Evolutionary conservation across 2,113 vertebrate species (phyloP).

Genomic region (Rhinolophus sinicus): DNA sequence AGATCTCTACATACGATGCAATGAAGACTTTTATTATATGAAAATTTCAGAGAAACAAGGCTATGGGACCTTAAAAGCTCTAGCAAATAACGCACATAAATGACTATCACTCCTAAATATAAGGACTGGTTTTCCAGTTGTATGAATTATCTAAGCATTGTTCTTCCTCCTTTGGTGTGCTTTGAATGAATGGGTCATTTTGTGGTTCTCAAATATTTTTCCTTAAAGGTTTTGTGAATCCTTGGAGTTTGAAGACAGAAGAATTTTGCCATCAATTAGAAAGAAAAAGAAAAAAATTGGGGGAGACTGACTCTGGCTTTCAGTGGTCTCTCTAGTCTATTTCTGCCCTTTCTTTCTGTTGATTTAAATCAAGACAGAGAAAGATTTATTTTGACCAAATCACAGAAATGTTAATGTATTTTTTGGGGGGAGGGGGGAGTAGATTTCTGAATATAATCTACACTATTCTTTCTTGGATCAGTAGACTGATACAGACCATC

Average conservation of each 20-base stretch:
- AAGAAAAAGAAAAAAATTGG: neutral
- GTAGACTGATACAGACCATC: neutral
- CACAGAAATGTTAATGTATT: neutral
- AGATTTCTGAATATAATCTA: neutral
- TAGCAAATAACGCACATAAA: neutral
- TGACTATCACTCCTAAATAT: neutral
- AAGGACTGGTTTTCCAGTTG: neutral
- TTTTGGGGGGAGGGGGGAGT: neutral
- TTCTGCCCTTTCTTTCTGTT: neutral
- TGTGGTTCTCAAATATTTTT: neutral
- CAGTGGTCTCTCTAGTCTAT: too few relatives aligned
- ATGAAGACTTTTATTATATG: neutral
- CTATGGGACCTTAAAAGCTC: neutral
- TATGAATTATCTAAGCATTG: neutral
- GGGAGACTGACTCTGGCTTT: neutral
- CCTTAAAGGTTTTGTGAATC: neutral
- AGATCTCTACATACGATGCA: neutral
- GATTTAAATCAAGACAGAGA: neutral
- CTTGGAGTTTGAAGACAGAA: constrained; percentile 15
- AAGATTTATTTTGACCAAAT: neutral
- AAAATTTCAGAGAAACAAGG: constrained; percentile 11
- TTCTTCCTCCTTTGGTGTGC: neutral
- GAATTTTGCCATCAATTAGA: neutral
- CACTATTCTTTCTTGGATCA: neutral
- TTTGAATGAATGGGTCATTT: neutral